Conservation (phyloP, 2,797 vertebrate genomes). For the Petrocephalus sullivani region DNA sequence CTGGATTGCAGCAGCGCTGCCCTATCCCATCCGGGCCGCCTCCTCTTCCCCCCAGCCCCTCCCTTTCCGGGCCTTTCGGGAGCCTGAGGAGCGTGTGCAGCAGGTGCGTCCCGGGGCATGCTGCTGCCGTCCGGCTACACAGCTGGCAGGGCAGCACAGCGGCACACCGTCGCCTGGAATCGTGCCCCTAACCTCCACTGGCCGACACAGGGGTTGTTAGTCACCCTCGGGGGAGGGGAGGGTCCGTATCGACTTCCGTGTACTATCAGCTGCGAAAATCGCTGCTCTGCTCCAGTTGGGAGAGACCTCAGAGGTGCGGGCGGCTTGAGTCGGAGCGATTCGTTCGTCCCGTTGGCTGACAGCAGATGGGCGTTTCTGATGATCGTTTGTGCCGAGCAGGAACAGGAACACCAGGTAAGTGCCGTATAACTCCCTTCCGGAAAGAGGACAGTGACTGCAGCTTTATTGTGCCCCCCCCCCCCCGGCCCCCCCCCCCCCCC, state of each 20-base stretch:
- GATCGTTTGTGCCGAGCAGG: neutral
- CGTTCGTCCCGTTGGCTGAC: neutral
- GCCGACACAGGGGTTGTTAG: neutral
- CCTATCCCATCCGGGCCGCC: neutral
- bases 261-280: conserved; percentile 5
- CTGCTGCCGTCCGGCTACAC: neutral
- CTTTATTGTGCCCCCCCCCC: neutral
- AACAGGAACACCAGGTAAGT: neutral
- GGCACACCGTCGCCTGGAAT: neutral
- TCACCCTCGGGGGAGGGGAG: neutral
- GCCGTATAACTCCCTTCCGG: neutral
- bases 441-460: neutral
- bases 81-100: neutral
- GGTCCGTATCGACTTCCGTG: neutral
- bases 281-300: neutral
- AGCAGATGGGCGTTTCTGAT: neutral
- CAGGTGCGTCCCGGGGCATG: neutral
- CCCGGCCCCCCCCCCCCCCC: too few species aligned
- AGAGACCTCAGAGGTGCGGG: neutral
- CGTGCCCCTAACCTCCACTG: neutral
- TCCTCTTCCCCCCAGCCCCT: neutral
- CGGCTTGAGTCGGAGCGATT: neutral
- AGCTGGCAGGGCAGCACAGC: neutral
- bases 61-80: neutral
- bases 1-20: neutral